A percentile compares a stretch with the other conserved stretches of the same genome.
These are phyloP conservation scores for Pterophyllum scalare DNA, from an alignment of 2,113 vertebrate genomes.

Conservation along the genomic window DNA sequence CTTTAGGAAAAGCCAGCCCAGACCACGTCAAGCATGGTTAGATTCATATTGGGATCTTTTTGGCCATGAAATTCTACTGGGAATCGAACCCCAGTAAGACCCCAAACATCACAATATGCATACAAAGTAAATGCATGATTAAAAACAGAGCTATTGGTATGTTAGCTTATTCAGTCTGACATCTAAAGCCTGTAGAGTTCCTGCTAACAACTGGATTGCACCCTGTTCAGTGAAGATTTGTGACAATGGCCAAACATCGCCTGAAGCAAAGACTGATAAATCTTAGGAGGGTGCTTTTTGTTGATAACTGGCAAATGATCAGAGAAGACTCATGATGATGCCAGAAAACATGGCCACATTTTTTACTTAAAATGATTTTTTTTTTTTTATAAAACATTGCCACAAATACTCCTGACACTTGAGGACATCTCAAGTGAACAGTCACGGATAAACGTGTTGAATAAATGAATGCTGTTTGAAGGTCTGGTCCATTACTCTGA, in stretches of 20 bases:
- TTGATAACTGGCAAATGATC: neutral
- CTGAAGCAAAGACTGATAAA: neutral
- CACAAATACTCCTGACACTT: neutral
- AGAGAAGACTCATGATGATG: neutral
- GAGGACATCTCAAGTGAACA: neutral
- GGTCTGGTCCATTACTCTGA: neutral
- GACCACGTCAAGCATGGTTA: constrained; percentile 15
- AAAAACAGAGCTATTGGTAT: neutral
- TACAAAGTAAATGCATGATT: neutral
- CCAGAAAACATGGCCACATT: neutral
- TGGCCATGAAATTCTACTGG: neutral
- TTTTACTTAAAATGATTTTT: neutral
- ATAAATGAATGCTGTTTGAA: constrained; percentile 17
- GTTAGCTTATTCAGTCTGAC: neutral
- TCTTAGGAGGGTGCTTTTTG: neutral
- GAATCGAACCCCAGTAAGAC: neutral
- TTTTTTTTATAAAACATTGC: constrained; percentile 14
- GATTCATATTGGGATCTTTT: constrained; percentile 18
- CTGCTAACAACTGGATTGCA: neutral
- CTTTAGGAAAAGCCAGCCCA: constrained; percentile 31
- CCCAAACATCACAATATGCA: neutral
- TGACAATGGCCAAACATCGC: constrained; percentile 3
- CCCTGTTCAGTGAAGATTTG: neutral
- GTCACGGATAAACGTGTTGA: neutral
- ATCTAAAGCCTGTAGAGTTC: neutral